phyloP scores from a whole-genome alignment of 1,140 invertebrate genomes.

The Drosophila tani region DNA sequence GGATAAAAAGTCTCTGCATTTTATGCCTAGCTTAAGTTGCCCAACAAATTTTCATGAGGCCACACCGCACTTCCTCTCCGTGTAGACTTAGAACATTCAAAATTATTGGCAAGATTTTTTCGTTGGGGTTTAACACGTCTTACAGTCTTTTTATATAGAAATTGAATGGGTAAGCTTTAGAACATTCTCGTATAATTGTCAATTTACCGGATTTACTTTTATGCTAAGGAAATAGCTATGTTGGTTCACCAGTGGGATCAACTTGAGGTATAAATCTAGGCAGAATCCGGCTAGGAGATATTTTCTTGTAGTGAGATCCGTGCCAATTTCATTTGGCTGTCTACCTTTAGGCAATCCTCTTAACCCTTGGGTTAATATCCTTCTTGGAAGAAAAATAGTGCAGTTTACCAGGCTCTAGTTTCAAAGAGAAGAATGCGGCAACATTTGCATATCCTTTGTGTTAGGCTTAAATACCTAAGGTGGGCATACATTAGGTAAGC shows the following conservation, averaged over 20 bases:
- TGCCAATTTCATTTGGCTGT: constrained; percentile 63
- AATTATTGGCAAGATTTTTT: constrained; percentile 53
- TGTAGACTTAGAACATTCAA: constrained; percentile 36
- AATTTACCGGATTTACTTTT: constrained; percentile 73
- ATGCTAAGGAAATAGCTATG: constrained; percentile 22
- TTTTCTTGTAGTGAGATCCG: constrained; percentile 27
- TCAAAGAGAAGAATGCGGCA: constrained; percentile 59
- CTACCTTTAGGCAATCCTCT: constrained; percentile 64
- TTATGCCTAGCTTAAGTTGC: constrained; percentile 71
- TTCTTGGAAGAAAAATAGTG: constrained; percentile 33
- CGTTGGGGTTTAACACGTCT: constrained; percentile 54
- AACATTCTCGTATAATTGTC: constrained; percentile 62
- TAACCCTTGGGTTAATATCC: constrained; percentile 50
- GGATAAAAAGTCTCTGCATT: constrained; percentile 54
- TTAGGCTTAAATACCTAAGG: constrained; percentile 6
- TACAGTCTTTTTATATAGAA: constrained; percentile 60
- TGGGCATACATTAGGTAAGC: constrained; percentile 66
- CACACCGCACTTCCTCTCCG: background rate
- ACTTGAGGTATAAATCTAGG: constrained; percentile 26
- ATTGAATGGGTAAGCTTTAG: constrained; percentile 43
- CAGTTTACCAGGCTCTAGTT: constrained; percentile 37
- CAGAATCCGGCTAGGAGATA: constrained; percentile 20
- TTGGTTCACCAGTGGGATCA: constrained; percentile 31
- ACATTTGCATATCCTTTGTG: constrained; percentile 46
- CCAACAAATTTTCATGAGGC: constrained; percentile 66